Percentiles rank a stretch among this genome's conserved stretches.
These are phyloP conservation scores for Notodromas monacha DNA, from an alignment of 2,888 invertebrate species.

Conservation along the genomic window DNA sequence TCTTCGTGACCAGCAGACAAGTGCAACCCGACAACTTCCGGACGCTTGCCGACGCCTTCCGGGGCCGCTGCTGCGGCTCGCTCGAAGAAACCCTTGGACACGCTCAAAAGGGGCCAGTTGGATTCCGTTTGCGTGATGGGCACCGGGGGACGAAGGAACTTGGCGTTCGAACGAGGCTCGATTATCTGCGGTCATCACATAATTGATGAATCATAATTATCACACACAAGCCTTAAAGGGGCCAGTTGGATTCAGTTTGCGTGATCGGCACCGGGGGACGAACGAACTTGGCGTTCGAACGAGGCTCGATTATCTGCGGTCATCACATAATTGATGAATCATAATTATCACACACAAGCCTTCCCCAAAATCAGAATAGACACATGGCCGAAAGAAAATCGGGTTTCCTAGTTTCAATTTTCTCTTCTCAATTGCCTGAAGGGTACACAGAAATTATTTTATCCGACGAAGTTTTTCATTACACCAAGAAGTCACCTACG, in stretches of 20 bases:
- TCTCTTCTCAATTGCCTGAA: too few relatives aligned
- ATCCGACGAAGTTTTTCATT: too few relatives aligned
- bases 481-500: too few relatives aligned
- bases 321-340: too few relatives aligned
- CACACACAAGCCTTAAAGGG: conserved; percentile 63
- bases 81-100: conserved; percentile 24
- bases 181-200: too few relatives aligned
- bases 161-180: conserved; percentile 37
- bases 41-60: conserved; percentile 10
- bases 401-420: too few relatives aligned
- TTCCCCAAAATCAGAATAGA: too few relatives aligned
- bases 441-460: too few relatives aligned
- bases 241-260: conserved; percentile 87
- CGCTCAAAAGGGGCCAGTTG: conserved; percentile 86
- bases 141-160: conserved; percentile 47
- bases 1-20: conserved; percentile 22
- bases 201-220: too few relatives aligned
- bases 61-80: conserved; percentile 12
- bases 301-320: too few relatives aligned
- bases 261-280: conserved; percentile 63
- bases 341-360: too few relatives aligned
- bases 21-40: conserved; percentile 14
- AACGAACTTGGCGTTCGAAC: conserved; percentile 37
- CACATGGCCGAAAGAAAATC: too few relatives aligned
- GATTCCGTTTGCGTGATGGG: conserved; percentile 65